These are phyloP conservation scores for Ylistrum balloti DNA, from an alignment of 1,140 invertebrate species.

Conservation along the genomic window DNA sequence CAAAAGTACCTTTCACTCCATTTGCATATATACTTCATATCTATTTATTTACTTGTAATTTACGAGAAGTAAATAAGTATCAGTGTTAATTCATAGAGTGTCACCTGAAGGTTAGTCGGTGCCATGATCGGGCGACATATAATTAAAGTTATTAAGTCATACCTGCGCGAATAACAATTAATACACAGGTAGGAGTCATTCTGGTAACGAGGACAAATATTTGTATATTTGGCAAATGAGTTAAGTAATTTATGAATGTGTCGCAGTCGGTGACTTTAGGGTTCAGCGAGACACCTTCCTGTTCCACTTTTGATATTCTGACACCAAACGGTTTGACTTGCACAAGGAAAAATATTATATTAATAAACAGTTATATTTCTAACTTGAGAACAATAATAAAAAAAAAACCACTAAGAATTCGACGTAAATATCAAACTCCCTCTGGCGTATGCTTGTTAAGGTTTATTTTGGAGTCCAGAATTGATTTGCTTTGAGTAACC, in stretches of 20 bases:
- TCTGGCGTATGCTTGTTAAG: background rate
- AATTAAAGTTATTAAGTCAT: background rate
- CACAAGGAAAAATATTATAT: background rate
- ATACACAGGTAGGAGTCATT: constrained; percentile 25
- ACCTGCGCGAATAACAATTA: background rate
- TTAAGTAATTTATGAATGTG: background rate
- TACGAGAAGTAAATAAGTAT: background rate
- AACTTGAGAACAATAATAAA: background rate
- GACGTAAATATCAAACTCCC: background rate
- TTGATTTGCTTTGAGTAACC: background rate
- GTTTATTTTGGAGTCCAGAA: background rate
- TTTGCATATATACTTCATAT: background rate
- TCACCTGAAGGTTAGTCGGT: background rate
- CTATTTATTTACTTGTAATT: background rate
- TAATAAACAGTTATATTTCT: background rate
- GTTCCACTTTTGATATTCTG: background rate
- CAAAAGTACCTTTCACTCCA: background rate
- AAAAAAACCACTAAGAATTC: background rate
- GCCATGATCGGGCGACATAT: background rate
- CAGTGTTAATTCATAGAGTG: background rate
- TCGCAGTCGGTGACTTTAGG: background rate
- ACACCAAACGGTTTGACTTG: background rate
- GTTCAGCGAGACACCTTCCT: background rate
- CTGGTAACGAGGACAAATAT: constrained; percentile 27
- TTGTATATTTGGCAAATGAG: constrained; percentile 15